These are phyloP conservation scores for Synanthedon myopaeformis DNA, from an alignment of 2,888 invertebrate species.

Conservation along the genomic window DNA sequence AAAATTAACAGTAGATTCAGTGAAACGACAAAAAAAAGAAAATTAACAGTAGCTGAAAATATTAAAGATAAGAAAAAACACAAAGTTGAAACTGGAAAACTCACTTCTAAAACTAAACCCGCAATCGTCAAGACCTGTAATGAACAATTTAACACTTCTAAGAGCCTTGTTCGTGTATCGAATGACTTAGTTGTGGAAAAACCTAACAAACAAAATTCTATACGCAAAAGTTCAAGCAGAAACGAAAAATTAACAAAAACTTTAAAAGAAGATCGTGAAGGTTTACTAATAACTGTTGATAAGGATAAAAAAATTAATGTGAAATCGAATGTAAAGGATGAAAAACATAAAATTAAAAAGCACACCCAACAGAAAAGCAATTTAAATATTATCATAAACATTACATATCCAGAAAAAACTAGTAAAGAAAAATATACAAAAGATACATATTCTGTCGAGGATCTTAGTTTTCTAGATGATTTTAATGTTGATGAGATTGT, in stretches of 20 bases:
- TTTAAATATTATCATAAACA: conserved; percentile 33
- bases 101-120: too few species aligned
- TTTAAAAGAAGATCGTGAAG: conserved; percentile 9
- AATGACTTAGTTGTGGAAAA: not conserved
- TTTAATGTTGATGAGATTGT: conserved; percentile 48
- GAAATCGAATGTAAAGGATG: not conserved
- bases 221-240: not conserved
- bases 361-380: conserved; percentile 13
- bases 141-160: not conserved
- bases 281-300: conserved; percentile 17
- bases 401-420: conserved; percentile 15
- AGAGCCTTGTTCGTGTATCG: not conserved
- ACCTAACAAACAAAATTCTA: not conserved
- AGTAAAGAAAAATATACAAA: conserved; percentile 2
- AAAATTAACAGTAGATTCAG: too few species aligned
- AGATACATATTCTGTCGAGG: conserved; percentile 11
- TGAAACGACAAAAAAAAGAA: too few species aligned
- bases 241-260: not conserved
- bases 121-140: too few species aligned
- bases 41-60: too few species aligned
- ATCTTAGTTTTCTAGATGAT: conserved; percentile 47
- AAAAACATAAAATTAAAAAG: conserved; percentile 7
- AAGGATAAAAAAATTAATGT: conserved; percentile 4
- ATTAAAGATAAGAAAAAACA: too few species aligned
- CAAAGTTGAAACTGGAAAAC: too few species aligned